Conservation (phyloP, 2,113 vertebrate species). For the Alosa alosa region DNA sequence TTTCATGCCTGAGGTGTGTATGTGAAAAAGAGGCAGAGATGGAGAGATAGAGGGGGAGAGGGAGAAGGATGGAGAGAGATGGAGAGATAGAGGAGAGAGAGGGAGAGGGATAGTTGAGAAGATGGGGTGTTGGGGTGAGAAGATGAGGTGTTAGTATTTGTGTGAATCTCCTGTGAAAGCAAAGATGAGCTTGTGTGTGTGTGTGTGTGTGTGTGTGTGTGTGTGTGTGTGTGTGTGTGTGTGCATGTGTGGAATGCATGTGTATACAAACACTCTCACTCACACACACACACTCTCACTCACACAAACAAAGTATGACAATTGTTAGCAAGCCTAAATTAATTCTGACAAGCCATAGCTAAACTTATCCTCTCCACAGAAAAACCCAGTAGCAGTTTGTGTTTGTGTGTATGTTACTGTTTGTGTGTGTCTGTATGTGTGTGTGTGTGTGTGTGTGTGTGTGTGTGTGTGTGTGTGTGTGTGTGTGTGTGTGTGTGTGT, state of each 20-base stretch:
- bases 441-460: neutral
- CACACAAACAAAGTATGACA: neutral
- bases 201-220: no score
- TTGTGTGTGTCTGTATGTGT: neutral
- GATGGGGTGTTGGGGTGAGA: neutral
- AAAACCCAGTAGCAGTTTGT: neutral
- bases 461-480: neutral
- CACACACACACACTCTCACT: neutral
- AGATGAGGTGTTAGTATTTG: neutral
- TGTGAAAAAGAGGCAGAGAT: neutral
- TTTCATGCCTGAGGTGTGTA: conserved; percentile 3
- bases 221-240: no score
- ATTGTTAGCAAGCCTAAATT: neutral
- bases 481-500: neutral
- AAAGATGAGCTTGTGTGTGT: neutral
- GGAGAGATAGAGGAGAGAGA: neutral
- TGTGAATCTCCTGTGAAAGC: neutral
- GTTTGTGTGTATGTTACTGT: neutral
- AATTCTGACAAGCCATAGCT: neutral
- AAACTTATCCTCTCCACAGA: neutral
- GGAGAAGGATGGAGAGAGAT: neutral
- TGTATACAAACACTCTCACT: neutral
- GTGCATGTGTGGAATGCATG: neutral
- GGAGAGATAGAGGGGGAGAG: neutral
- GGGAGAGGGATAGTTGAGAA: neutral